Conservation (phyloP, 2,113 vertebrate species). For the Amia ocellicauda region DNA sequence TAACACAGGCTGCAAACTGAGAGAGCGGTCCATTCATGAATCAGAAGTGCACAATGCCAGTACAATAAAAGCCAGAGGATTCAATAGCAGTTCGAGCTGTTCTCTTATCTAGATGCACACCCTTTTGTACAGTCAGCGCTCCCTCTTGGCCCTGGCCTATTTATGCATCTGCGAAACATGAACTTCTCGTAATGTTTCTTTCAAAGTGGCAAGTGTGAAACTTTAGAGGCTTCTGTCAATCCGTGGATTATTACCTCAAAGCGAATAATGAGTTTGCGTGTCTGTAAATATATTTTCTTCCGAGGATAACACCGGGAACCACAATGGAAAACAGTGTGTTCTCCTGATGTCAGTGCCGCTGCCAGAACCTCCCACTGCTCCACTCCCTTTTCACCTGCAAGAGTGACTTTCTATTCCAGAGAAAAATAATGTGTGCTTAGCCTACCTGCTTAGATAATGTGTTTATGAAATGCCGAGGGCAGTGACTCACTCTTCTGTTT, state of each 20-base stretch:
- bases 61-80: constrained; percentile 55
- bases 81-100: constrained; percentile 41
- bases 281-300: too few relatives aligned
- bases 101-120: constrained; percentile 36
- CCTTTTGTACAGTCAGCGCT: constrained; percentile 22
- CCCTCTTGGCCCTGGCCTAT: constrained; percentile 36
- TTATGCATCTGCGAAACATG: constrained; percentile 38
- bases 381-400: too few relatives aligned
- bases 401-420: background rate
- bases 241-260: too few relatives aligned
- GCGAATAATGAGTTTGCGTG: too few relatives aligned
- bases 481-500: background rate
- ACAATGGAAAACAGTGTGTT: too few relatives aligned
- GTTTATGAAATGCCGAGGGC: background rate
- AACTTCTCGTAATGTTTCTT: background rate
- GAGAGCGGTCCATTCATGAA: constrained; percentile 49
- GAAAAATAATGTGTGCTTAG: background rate
- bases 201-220: constrained; percentile 3
- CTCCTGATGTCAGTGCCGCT: too few relatives aligned
- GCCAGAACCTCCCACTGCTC: too few relatives aligned
- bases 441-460: background rate
- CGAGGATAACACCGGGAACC: too few relatives aligned
- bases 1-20: constrained; percentile 47
- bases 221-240: background rate
- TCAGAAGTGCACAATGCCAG: constrained; percentile 47